phyloP scores from a whole-genome alignment of 1,140 invertebrate genomes.

The Venustaconcha ellipsiformis region DNA sequence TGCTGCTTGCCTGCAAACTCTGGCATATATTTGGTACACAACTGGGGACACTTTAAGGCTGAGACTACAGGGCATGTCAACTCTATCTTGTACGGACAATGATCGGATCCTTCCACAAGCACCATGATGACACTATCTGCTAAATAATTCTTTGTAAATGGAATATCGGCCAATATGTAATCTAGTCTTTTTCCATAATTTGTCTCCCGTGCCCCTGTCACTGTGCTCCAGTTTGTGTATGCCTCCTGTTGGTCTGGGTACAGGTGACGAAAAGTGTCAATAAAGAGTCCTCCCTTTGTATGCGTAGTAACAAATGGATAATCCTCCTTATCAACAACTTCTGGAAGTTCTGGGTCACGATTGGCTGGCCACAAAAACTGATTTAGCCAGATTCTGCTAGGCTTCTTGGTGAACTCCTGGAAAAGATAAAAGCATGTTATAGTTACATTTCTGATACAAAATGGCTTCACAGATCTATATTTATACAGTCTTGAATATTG shows the following conservation, averaged over 20 bases:
- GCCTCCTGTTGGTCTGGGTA: conserved; percentile 68
- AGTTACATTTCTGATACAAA: not conserved
- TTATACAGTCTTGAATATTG: not conserved
- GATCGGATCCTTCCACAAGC: conserved; percentile 74
- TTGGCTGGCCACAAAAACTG: conserved; percentile 53
- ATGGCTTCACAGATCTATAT: not conserved
- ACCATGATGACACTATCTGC: conserved; percentile 65
- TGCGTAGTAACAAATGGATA: conserved; percentile 35
- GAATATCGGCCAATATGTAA: conserved; percentile 71
- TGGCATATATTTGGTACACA: conserved; percentile 72
- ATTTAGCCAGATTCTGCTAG: conserved; percentile 68
- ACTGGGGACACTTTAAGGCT: conserved; percentile 60
- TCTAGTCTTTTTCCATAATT: conserved; percentile 75
- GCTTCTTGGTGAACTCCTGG: conserved; percentile 61
- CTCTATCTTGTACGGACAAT: conserved; percentile 72
- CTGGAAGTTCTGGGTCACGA: conserved; percentile 43
- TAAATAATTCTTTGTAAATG: conserved; percentile 59
- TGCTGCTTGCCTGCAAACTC: conserved; percentile 73
- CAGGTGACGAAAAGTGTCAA: conserved; percentile 73
- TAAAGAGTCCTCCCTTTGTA: conserved; percentile 60
- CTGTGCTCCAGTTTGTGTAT: conserved; percentile 74
- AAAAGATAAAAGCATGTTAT: conserved; percentile 21
- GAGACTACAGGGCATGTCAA: conserved; percentile 60
- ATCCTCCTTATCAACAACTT: conserved; percentile 29
- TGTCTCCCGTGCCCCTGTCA: conserved; percentile 70